A percentile compares a stretch with the other conserved stretches of the same genome.
Conservation (phyloP, 2,797 vertebrate species). For the Petrocephalus sullivani region DNA sequence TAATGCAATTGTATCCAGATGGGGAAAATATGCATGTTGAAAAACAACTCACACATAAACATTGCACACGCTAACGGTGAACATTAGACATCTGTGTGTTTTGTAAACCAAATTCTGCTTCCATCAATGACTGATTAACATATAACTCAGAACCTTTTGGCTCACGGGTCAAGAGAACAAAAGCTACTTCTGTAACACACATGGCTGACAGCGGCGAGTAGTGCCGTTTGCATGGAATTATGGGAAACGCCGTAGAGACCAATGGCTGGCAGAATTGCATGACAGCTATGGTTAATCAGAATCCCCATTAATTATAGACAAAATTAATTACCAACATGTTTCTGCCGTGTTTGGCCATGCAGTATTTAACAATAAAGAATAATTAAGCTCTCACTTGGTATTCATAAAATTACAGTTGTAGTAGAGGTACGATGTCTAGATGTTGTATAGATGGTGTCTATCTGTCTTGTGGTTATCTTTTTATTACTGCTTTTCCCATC, state of each 20-base stretch:
- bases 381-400: background rate
- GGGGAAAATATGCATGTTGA: background rate
- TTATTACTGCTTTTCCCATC: background rate
- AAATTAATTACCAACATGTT: background rate
- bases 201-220: constrained; percentile 1
- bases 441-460: background rate
- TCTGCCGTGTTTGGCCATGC: background rate
- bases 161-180: constrained; percentile 34
- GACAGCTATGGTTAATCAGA: background rate
- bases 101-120: background rate
- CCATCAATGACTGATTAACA: constrained; percentile 18
- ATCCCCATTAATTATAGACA: background rate
- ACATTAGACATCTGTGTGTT: background rate
- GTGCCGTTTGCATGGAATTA: background rate
- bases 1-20: background rate
- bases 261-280: background rate
- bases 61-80: background rate
- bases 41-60: background rate
- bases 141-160: background rate
- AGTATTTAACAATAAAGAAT: background rate
- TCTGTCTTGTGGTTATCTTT: background rate
- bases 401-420: background rate
- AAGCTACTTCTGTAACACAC: constrained; percentile 26
- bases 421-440: background rate
- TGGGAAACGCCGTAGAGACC: background rate